Evolutionary conservation across 2,113 vertebrate species (phyloP).

Genomic region (Suncus etruscus): DNA sequence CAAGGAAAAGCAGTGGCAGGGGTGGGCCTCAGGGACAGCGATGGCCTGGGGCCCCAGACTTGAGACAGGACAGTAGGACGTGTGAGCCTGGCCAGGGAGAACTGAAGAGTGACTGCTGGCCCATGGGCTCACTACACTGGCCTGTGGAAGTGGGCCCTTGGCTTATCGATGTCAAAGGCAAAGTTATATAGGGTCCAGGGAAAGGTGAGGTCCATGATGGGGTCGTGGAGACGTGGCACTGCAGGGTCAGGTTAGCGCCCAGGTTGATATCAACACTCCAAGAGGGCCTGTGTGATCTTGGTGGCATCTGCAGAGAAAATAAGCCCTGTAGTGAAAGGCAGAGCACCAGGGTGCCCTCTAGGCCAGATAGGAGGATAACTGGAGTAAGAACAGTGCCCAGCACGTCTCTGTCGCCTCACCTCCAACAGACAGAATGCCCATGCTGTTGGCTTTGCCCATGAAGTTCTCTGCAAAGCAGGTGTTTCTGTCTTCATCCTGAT

Average conservation of each 20-base stretch:
- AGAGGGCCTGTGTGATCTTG: conserved; percentile 96
- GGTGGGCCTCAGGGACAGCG: neutral
- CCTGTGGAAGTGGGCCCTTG: conserved; percentile 90
- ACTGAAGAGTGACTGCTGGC: neutral
- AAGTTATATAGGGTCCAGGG: conserved; percentile 95
- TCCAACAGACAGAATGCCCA: conserved; percentile 95
- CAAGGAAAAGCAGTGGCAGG: neutral
- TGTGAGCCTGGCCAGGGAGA: neutral
- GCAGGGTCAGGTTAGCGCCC: conserved; percentile 94
- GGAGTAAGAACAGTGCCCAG: neutral
- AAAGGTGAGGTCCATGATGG: conserved; percentile 98
- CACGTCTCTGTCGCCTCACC: conserved; percentile 86
- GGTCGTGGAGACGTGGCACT: conserved; percentile 97
- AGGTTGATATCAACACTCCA: conserved; percentile 96
- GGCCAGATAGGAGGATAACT: neutral
- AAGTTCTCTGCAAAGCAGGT: conserved; percentile 99
- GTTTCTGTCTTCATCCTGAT: conserved; percentile 99
- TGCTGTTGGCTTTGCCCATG: conserved; percentile 99
- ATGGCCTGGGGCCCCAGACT: neutral
- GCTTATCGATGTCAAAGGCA: conserved; percentile 91
- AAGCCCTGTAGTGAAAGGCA: neutral
- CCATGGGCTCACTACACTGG: conserved; percentile 87
- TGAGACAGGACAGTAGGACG: neutral
- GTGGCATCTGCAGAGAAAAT: conserved; percentile 91
- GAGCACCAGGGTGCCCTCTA: neutral